Percentiles rank a stretch among this genome's conserved stretches.
These are phyloP conservation scores for Pyrocoelia pectoralis DNA, from an alignment of 2,888 invertebrate species.

Conservation along the genomic window DNA sequence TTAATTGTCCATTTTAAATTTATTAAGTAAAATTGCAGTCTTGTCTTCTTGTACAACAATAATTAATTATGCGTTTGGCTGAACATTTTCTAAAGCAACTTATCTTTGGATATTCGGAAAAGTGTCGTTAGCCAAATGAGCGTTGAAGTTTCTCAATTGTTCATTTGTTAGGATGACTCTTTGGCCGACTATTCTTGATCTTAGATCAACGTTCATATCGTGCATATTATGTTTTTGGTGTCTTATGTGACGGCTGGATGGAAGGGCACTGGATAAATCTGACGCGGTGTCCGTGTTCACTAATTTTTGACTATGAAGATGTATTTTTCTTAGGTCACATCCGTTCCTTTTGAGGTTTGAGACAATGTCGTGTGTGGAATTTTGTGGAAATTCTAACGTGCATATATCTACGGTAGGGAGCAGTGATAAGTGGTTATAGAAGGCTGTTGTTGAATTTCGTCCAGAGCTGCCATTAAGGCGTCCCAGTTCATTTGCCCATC, in stretches of 20 bases:
- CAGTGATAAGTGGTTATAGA: constrained; percentile 51
- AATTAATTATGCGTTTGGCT: background rate
- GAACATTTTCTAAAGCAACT: constrained; percentile 2
- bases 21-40: constrained; percentile 31
- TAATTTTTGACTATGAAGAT: constrained; percentile 46
- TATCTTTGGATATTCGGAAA: constrained; percentile 46
- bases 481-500: constrained; percentile 50
- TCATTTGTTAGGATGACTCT: constrained; percentile 47
- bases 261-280: constrained; percentile 10
- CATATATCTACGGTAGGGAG: constrained; percentile 60
- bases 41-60: constrained; percentile 18
- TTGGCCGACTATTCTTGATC: constrained; percentile 46
- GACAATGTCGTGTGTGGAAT: constrained; percentile 33
- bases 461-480: constrained; percentile 50
- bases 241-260: constrained; percentile 47
- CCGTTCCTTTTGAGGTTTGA: constrained; percentile 41
- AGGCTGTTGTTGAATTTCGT: constrained; percentile 53
- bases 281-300: background rate
- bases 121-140: constrained; percentile 39
- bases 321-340: constrained; percentile 49
- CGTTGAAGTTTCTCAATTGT: constrained; percentile 46
- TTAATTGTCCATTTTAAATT: constrained; percentile 5
- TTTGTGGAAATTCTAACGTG: constrained; percentile 56
- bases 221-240: constrained; percentile 51
- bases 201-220: constrained; percentile 40